Base-by-base conservation (phyloP, 2,797 vertebrate species). In the Pogonophryne albipinna region DNA sequence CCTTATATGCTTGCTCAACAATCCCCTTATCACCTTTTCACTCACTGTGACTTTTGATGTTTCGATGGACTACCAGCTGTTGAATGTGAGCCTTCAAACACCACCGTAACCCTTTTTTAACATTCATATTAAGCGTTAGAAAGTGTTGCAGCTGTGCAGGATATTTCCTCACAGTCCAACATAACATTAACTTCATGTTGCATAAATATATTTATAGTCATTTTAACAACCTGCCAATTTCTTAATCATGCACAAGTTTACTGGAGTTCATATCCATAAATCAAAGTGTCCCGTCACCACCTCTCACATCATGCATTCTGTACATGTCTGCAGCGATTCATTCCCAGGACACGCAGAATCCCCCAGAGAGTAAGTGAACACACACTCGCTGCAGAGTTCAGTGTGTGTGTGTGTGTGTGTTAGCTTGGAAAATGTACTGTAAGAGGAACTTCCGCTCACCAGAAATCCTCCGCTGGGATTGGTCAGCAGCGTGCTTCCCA, bases 391-490 rank as follows among this genome's bases (percentile, higher is more conserved):
- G 45, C 27, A 60, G 61, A 51, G 63, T 49, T 59, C 44, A 47
- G 42, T 53, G 50, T 45, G 66, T 27, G 23, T 27, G 3, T 27
- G 42, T 53, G 50, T 45, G 66, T 27, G 23, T 27, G 3, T 27
- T 27, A 27, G 16, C 71, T 79, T 69, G 74, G 79, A 87, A 83
- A 49, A 71, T 77, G 6, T 41, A 71, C 20, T 14, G 49, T 67
- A 74, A 69, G 38, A 42, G 66, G 62, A 51, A 45, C 46, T 67
- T 56, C 68, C 44, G 23, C 96, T 95, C 95, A 99, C 98, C 98
- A 99, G 93, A 95, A 99, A 99, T 13, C 98, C 98, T 91, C 97
- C 97, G 3, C 92, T 96, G 79, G 98, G 97, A 94, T 97, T 98
- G 88, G 96, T 96, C 80, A 99, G 96, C 92, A 99, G 94, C 34